Conservation (phyloP, 2,113 vertebrate genomes). For the Psittacula cyanocephala region DNA sequence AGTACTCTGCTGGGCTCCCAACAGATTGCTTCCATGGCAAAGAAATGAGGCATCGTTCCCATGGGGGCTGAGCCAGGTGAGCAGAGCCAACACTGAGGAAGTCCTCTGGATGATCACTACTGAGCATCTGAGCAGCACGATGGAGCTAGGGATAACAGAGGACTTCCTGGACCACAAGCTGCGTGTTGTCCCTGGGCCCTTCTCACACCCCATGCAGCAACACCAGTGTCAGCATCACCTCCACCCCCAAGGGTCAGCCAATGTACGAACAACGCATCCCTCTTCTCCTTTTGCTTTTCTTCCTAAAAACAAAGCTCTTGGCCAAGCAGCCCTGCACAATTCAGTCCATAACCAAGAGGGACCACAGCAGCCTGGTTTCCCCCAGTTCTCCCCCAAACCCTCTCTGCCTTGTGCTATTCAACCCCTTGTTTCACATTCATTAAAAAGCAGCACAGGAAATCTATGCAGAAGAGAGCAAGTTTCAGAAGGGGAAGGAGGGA, state of each 20-base stretch:
- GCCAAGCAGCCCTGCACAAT: background rate
- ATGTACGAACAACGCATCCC: accelerated
- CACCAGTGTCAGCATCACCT: background rate
- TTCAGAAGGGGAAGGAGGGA: background rate
- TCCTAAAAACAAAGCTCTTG: background rate
- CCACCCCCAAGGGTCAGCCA: background rate
- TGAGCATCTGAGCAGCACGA: accelerated
- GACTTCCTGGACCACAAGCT: background rate
- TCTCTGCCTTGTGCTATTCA: background rate
- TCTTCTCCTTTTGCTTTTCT: background rate
- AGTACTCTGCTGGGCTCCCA: background rate
- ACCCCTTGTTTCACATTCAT: background rate
- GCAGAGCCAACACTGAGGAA: background rate
- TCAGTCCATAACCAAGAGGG: accelerated
- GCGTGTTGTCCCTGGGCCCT: background rate
- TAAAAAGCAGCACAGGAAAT: background rate
- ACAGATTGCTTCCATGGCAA: background rate
- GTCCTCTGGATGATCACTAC: background rate
- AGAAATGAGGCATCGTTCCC: background rate
- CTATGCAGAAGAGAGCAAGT: background rate
- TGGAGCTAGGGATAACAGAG: background rate
- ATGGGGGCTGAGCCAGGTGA: accelerated
- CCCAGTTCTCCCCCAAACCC: background rate
- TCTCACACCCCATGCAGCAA: background rate
- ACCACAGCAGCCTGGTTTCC: background rate